Evolutionary conservation across 2,888 invertebrate species (phyloP), one percentile per base, ranked within the genome.

Genomic region (Tenthredo mesomela): DNA sequence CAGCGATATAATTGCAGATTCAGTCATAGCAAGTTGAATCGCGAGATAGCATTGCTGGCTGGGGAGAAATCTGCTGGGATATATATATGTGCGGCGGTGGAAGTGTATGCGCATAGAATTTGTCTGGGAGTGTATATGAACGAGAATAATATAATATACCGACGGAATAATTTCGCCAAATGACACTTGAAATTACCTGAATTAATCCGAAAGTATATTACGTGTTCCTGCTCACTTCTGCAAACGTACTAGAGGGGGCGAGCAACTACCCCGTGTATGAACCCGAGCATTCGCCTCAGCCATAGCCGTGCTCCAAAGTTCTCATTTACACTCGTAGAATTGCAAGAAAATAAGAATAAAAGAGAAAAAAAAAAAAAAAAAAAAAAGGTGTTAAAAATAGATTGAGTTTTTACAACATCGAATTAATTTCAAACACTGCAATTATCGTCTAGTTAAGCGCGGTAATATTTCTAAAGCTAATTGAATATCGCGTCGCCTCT

Each of bases 181-280:
- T 85, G 87, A 87, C 85, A 86, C 84, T 85, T 84, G 85, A 86
- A 87, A 87, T 87, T 85, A 85, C 87, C 86, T 84, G 85, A 87
- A 87, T 87, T 87, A 87, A 87, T 87, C 84, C 86, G 83, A 87
- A 86, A 85, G 85, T 84, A 85, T 86, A 87, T 86, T 84, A 75
- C 47, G 33, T 77, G 21, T 58, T 61, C 70, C 84, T 84, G 75
- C 73, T 58, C 73, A 70, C 83, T 84, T 84, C 84, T 61, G 61
- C 40, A 58, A 77, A 25, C 54, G 77, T 50, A 50, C 50, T 25
- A 25, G 54, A 25, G 54, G 80, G 61, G 80, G 58, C 33, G 12
- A 40, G 12, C 15, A 37, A 25, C 33, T 21, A 37, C 58, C 40
- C 61, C 80, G 29, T 33, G 18, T 33, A 40, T 43, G 71, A 43